Evolutionary conservation across 2,888 invertebrate species (phyloP).

Genomic region (Ptychoptera albimana): DNA sequence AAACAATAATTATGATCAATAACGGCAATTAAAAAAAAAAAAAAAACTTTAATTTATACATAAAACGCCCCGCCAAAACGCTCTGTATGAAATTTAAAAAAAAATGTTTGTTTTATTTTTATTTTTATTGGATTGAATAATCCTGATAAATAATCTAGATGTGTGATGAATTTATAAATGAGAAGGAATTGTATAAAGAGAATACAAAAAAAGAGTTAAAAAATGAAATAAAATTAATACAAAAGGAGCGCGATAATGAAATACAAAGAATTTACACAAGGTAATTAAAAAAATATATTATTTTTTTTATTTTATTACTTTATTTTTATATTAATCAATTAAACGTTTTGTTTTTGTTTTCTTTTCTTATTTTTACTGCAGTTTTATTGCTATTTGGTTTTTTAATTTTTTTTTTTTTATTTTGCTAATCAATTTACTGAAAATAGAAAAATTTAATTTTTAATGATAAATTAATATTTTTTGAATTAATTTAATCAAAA

Average conservation of each 20-base stretch:
- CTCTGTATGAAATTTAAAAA: no score
- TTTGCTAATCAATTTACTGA: not conserved
- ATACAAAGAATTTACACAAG: slow-evolving; percentile 66
- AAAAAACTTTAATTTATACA: no score
- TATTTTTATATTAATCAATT: not conserved
- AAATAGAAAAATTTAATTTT: no score
- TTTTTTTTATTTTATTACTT: not conserved
- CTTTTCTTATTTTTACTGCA: slow-evolving; percentile 3
- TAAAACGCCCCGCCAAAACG: no score
- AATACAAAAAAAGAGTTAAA: slow-evolving; percentile 46
- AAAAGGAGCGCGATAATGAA: slow-evolving; percentile 53
- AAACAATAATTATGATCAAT: no score
- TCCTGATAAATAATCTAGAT: slow-evolving; percentile 21
- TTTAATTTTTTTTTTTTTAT: not conserved
- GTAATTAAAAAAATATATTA: slow-evolving; percentile 29
- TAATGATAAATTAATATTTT: no score
- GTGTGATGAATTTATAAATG: slow-evolving; percentile 35
- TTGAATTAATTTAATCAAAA: no score
- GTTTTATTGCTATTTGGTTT: not conserved
- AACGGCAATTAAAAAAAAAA: no score
- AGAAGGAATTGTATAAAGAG: slow-evolving; percentile 39
- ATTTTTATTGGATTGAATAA: not conserved
- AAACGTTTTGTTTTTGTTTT: not conserved
- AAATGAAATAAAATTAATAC: slow-evolving; percentile 41
- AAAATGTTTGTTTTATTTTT: not conserved